Percentiles rank a stretch among this genome's conserved stretches.
phyloP scores from a whole-genome alignment of 2,113 vertebrate species.

The Myrmecophaga tridactyla region DNA sequence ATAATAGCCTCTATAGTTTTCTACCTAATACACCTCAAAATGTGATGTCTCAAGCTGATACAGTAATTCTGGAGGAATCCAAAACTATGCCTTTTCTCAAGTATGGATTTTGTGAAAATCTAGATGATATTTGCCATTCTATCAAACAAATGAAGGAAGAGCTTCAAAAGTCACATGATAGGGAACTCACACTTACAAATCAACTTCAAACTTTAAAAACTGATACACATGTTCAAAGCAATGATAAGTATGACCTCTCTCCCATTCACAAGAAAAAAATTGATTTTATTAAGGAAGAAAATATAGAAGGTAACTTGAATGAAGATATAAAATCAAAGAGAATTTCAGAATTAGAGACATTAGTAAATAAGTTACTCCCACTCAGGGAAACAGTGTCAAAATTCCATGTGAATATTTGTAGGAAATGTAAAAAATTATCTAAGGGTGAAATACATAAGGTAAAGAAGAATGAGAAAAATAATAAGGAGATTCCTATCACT shows the following conservation, averaged over 20 bases:
- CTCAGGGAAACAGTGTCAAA: constrained; percentile 70
- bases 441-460: constrained; percentile 45
- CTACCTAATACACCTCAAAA: constrained; percentile 23
- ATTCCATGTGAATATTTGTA: constrained; percentile 72
- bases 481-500: constrained; percentile 59
- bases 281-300: constrained; percentile 53
- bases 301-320: constrained; percentile 42
- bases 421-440: constrained; percentile 71
- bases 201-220: constrained; percentile 68
- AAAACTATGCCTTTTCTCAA: constrained; percentile 51
- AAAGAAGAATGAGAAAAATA: constrained; percentile 59
- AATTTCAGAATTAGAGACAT: constrained; percentile 71
- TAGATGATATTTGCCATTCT: constrained; percentile 69
- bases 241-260: constrained; percentile 18
- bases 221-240: not conserved
- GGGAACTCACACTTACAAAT: constrained; percentile 62
- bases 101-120: constrained; percentile 42
- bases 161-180: constrained; percentile 58
- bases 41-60: not conserved
- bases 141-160: constrained; percentile 74
- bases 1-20: constrained; percentile 18
- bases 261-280: constrained; percentile 3
- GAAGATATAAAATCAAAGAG: constrained; percentile 75
- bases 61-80: constrained; percentile 22
- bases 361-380: constrained; percentile 64